phyloP scores from a whole-genome alignment of 2,113 vertebrate genomes.

The Notiomystis cincta region DNA sequence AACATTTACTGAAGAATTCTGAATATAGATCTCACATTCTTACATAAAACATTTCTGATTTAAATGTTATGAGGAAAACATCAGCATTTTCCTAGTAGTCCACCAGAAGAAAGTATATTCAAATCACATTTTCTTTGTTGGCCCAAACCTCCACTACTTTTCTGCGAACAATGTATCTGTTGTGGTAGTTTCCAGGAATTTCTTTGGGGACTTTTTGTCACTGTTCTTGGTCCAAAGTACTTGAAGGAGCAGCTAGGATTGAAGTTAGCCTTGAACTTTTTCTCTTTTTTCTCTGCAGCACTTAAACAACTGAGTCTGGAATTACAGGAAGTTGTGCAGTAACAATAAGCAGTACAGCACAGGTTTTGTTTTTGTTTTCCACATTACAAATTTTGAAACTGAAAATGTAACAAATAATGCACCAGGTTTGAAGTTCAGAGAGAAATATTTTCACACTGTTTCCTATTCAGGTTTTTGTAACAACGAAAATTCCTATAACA shows the following conservation, averaged over 20 bases:
- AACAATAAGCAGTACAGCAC: background rate
- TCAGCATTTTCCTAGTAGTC: background rate
- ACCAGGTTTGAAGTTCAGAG: background rate
- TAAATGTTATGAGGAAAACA: background rate
- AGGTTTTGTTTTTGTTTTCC: background rate
- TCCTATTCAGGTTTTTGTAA: background rate
- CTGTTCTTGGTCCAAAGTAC: background rate
- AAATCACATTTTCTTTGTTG: background rate
- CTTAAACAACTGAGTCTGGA: background rate
- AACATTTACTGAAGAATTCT: background rate
- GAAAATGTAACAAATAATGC: background rate
- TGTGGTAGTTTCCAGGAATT: background rate
- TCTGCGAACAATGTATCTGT: background rate
- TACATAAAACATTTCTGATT: background rate
- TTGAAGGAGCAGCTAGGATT: background rate
- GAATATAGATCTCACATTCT: background rate
- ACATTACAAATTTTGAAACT: background rate
- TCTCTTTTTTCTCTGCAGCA: background rate
- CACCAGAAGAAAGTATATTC: background rate
- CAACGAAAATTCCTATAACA: background rate
- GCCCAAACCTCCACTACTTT: background rate
- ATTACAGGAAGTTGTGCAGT: background rate
- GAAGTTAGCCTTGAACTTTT: background rate
- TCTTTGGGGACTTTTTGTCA: accelerated
- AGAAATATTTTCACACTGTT: background rate